Evolutionary conservation across 2,113 vertebrate species (phyloP), one percentile per base, ranked within the genome.

Genomic region (Reinhardtius hippoglossoides): DNA sequence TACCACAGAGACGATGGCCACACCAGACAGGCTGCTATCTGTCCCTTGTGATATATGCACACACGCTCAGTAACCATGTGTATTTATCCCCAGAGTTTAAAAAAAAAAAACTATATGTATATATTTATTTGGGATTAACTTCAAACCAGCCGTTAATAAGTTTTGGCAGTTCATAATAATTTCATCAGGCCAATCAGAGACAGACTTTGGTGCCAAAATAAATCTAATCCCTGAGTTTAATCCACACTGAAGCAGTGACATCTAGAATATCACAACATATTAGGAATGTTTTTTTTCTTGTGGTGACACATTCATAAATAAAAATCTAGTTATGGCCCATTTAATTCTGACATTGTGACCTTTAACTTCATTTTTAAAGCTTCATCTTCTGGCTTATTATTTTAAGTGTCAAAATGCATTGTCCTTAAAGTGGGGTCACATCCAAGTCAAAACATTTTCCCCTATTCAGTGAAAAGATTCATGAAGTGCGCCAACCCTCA

Each of bases 1-100:
- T 78, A 66, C 61, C 42, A 52, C 71, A 26, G 74, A 64, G 42
- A 75, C 74, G 21, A 64, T 64, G 26, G 59, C 5, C 27, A 65
- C 76, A 66, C 62, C 60, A 70, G 70, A 52, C 35, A 16, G 35
- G 4, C 52, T 5, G 8, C 71, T 31, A 20, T 61, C 54, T 48
- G n/a, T 60, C 37, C 13, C 9, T 40, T 64, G 15, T 20, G 12
- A 59, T 8, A 26, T 1, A 50, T 16, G 35, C 23, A 37, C 9
- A 27, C 48, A 71, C 4, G 2, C 3, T 44, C 58, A 58, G 12
- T 20, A 40, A 59, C 26, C 50, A 16, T 21, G 14, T 16, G 7
- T 21, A 59, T 52, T 67, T 27, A 23, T 8, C 21, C 27, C 42
- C 12, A 3, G 52, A 16, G 20, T 16, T 37, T 37, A 0, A 18